Percentiles rank a stretch among this genome's conserved stretches.
These are phyloP conservation scores for Palaemon carinicauda DNA, from an alignment of 1,140 invertebrate genomes.

Conservation along the genomic window DNA sequence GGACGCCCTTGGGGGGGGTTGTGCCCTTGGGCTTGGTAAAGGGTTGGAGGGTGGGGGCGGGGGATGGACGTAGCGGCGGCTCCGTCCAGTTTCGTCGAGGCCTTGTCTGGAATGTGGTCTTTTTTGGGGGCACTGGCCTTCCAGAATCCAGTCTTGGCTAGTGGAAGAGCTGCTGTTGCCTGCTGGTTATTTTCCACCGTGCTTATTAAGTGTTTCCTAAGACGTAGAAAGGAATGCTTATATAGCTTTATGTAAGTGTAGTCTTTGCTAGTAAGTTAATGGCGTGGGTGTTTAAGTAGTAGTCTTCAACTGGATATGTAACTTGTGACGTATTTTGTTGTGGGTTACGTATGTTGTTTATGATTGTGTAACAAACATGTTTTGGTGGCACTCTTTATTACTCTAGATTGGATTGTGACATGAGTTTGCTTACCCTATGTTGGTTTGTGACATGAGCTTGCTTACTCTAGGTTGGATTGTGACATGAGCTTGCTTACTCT, in stretches of 20 bases:
- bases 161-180: background rate
- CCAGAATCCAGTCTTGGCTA: background rate
- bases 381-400: too few species aligned
- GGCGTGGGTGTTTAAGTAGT: too few species aligned
- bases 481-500: too few species aligned
- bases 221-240: background rate
- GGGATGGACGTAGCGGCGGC: background rate
- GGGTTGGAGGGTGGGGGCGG: background rate
- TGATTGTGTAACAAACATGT: too few species aligned
- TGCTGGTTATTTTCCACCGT: background rate
- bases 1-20: background rate
- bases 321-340: too few species aligned
- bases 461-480: too few species aligned
- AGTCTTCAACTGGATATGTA: too few species aligned
- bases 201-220: background rate
- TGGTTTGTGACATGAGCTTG: too few species aligned
- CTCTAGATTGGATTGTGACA: too few species aligned
- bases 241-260: background rate
- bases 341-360: too few species aligned
- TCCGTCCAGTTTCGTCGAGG: background rate
- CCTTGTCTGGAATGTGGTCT: constrained; percentile 39
- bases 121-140: background rate
- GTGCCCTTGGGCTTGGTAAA: background rate
- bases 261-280: too few species aligned
- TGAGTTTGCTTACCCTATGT: too few species aligned